Percentiles rank a stretch among this genome's conserved stretches.
Conservation (phyloP, 2,113 vertebrate species). For the Boleophthalmus pectinirostris region DNA sequence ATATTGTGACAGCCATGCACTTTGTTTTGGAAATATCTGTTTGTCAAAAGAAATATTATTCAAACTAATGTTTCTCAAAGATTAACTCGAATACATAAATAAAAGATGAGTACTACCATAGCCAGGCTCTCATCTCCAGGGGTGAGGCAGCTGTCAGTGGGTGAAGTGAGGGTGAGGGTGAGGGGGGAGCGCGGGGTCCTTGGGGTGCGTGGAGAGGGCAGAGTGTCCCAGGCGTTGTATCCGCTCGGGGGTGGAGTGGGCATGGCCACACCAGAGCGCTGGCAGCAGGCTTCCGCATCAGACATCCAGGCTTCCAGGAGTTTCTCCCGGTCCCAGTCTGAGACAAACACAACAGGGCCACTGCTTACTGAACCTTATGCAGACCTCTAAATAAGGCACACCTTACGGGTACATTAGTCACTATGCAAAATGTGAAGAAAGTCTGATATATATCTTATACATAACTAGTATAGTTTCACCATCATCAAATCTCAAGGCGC, state of each 20-base stretch:
- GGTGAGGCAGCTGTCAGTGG: slow-evolving; percentile 73
- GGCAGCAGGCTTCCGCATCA: slow-evolving; percentile 69
- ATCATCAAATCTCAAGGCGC: no score
- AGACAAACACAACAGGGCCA: neutral
- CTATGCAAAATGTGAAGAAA: no score
- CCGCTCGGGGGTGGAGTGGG: slow-evolving; percentile 71
- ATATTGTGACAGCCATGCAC: neutral
- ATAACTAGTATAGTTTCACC: no score
- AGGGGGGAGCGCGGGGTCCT: slow-evolving; percentile 71
- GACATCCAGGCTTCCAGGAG: slow-evolving; percentile 76
- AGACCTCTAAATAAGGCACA: neutral
- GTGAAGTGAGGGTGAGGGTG: slow-evolving; percentile 72
- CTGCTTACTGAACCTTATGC: neutral
- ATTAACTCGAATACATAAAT: neutral
- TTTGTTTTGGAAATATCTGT: neutral
- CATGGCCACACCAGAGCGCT: slow-evolving; percentile 73
- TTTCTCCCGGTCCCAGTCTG: slow-evolving; percentile 74
- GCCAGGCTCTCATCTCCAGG: slow-evolving; percentile 68
- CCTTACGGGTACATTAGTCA: neutral
- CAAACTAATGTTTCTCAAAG: neutral
- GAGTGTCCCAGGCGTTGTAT: slow-evolving; percentile 73
- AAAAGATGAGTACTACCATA: slow-evolving; percentile 44
- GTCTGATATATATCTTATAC: no score
- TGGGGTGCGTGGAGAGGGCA: slow-evolving; percentile 71
- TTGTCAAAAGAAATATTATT: neutral